Conservation (phyloP, 2,113 vertebrate species). For the Emydocephalus ijimae region DNA sequence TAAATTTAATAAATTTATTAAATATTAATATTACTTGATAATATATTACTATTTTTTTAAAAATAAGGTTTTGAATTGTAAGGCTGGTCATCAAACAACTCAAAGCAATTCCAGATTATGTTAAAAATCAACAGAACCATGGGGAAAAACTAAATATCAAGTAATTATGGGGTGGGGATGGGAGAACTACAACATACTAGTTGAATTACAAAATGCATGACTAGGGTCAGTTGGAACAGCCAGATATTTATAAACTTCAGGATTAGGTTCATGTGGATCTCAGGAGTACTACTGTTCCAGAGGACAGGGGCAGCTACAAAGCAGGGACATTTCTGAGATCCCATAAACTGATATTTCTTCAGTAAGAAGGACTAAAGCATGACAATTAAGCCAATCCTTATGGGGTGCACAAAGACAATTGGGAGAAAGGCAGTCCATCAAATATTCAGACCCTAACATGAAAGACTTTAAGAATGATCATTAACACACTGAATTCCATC, state of each 20-base stretch:
- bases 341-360: background rate
- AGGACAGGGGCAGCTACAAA: background rate
- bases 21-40: too few relatives aligned
- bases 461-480: background rate
- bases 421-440: background rate
- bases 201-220: background rate
- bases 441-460: background rate
- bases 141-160: background rate
- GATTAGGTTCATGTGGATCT: background rate
- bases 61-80: background rate
- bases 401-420: background rate
- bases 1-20: background rate
- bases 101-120: background rate
- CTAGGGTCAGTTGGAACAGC: background rate
- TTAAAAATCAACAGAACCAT: background rate
- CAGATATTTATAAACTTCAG: background rate
- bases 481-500: background rate
- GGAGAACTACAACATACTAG: background rate
- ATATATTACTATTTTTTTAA: background rate
- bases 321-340: background rate
- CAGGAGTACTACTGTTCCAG: background rate
- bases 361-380: background rate
- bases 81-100: background rate
- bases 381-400: background rate
- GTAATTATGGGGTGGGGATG: background rate